Evolutionary conservation across 2,113 vertebrate genomes (phyloP), one percentile per base, ranked within the genome.

Genomic region (Petaurus breviceps): DNA sequence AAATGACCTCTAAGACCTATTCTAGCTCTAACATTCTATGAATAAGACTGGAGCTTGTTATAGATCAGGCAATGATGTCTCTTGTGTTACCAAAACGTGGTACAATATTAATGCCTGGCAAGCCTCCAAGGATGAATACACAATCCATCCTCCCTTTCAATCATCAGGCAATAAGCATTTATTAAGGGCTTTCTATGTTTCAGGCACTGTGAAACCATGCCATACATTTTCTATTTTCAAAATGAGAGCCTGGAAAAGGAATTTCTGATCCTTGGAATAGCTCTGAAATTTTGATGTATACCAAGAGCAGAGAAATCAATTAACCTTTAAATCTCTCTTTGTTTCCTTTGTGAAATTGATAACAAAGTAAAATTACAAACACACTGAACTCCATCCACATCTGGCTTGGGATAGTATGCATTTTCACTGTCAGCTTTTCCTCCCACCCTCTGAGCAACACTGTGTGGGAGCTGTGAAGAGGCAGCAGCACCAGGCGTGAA

Each of bases 381-480:
- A 7, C 3, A 2, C 22, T 7, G 6, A 50, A 0, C n/a, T 3
- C 19, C 49, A 12, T 51, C 51, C 92, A 26, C 31, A 43, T 7
- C 43, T 37, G 91, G 49, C 51, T 57, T 4, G 31, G 9, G 11
- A 89, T 8, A 50, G 46, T 8, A 50, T 89, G 24, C 50, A 47
- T 26, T 55, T 26, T 91, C 93, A 90, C 46, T 31, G 90, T 55
- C 93, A 31, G 46, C 54, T 61, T 43, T 52, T 23, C 84, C 93
- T 49, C n/a, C 93, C 51, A 19, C 43, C 31, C 26, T 46, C 90
- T 49, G 90, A 55, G 90, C 96, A 51, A 37, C 93, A 93, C 49
- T 14, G 49, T 23, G 91, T 94, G 89, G 97, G 95, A 12, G 2
- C 94, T 14, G 24, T 43, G 31, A 57, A 84, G 94, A 91, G 97